Base-by-base conservation (phyloP, 2,888 invertebrate species). In the Hydropsyche betteni region DNA sequence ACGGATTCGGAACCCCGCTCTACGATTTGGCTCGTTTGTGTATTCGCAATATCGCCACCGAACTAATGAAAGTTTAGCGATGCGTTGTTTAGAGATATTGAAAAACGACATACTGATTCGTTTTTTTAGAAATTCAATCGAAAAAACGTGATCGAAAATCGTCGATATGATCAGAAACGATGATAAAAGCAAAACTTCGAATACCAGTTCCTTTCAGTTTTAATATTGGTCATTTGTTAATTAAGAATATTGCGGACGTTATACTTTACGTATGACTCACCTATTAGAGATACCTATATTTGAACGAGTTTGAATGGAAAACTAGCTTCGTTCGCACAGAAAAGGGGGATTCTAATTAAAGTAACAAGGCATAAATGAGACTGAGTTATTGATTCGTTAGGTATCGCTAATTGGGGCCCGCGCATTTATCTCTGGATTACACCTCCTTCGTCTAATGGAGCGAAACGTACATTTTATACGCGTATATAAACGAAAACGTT, bases 341-440 rank as follows among this genome's bases (percentile, higher is more conserved):
- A 74, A 44, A 44, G 36, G 75, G 74, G 75, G 72, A 52, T 69
- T 76, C 77, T 75, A 77, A 79, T 76, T 77, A 79, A 77, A 74
- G 79, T 77, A 79, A 79, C 77, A 77, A 79, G 77, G 79, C 76
- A 79, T 77, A 79, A 79, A 79, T 76, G 79, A 79, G 79, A 76
- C 75, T 79, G 77, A 77, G 79, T 79, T 79, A 79, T 79, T 78
- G 79, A 79, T 79, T 79, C 76, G 79, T 76, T 70, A 71, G 77
- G 76, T 78, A 78, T 79, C 79, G 78, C 78, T 79, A 78, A 79
- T 79, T 79, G 79, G 79, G 72, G 69, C 74, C 75, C 76, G 76
- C 76, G 79, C 77, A 78, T 79, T 78, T 79, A 77, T 78, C 75
- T 74, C 50, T 68, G 77, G 78, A 79, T 79, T 79, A 78, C 76